Conservation (phyloP, 2,113 vertebrate species). For the Etheostoma cragini region DNA sequence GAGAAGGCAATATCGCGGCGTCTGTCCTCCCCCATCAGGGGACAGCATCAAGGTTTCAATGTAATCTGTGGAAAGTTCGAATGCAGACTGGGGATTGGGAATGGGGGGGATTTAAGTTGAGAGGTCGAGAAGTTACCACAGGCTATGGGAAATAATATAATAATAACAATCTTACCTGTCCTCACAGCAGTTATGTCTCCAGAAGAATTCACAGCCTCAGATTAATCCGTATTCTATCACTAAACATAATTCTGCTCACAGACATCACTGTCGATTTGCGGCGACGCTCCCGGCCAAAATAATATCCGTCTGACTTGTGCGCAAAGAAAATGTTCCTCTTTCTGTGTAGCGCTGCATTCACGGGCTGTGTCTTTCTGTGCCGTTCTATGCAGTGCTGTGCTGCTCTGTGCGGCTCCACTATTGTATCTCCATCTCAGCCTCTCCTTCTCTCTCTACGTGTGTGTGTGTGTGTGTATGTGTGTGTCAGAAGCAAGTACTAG, state of each 20-base stretch:
- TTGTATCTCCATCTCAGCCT: not conserved
- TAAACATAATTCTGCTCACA: slow-evolving; percentile 41
- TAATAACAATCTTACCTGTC: slow-evolving; percentile 59
- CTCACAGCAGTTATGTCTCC: slow-evolving; percentile 2
- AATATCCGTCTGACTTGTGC: slow-evolving; percentile 59
- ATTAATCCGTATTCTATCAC: slow-evolving; percentile 72
- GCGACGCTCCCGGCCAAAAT: slow-evolving; percentile 45
- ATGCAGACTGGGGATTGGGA: not conserved
- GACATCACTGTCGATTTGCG: slow-evolving; percentile 63
- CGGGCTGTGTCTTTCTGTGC: not conserved
- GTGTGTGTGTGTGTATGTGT: not conserved
- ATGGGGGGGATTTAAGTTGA: not conserved
- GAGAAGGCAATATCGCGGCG: slow-evolving; percentile 56
- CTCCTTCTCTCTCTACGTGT: not conserved
- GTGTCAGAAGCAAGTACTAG: slow-evolving; percentile 24
- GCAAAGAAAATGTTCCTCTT: slow-evolving; percentile 36
- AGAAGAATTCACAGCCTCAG: slow-evolving; percentile 38
- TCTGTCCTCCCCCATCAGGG: not conserved
- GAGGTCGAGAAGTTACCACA: slow-evolving; percentile 26
- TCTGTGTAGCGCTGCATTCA: slow-evolving; percentile 40
- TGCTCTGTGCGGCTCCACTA: not conserved
- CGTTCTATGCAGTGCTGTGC: not conserved
- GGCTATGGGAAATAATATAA: not conserved
- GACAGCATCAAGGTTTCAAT: not conserved
- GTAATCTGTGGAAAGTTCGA: slow-evolving; percentile 62